These are phyloP conservation scores for Cisticola juncidis DNA, from an alignment of 2,113 vertebrate species.

Conservation along the genomic window DNA sequence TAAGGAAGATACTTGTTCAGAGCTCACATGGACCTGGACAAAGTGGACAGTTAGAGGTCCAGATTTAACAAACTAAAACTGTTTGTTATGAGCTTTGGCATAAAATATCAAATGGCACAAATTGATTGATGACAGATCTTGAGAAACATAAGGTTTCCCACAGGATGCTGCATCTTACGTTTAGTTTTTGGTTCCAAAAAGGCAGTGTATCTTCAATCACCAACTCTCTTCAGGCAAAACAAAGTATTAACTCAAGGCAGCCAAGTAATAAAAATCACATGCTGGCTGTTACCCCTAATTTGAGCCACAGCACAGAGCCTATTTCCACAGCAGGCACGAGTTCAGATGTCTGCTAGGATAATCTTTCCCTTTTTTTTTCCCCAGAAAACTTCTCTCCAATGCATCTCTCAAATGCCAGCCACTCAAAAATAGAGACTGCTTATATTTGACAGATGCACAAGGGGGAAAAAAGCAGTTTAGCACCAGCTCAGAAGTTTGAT, in stretches of 20 bases:
- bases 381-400: neutral
- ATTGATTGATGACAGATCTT: neutral
- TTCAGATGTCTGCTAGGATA: neutral
- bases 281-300: neutral
- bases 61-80: neutral
- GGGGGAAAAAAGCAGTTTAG: neutral
- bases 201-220: neutral
- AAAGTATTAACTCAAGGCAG: neutral
- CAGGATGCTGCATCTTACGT: neutral
- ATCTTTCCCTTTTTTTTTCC: neutral
- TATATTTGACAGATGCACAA: neutral
- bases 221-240: neutral
- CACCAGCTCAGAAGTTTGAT: neutral
- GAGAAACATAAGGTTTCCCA: neutral
- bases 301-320: neutral
- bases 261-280: neutral
- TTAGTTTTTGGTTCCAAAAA: neutral
- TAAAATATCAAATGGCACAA: neutral
- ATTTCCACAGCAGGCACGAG: neutral
- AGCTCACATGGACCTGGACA: neutral
- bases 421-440: neutral
- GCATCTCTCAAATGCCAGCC: rapidly evolving
- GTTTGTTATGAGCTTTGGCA: neutral
- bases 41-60: neutral
- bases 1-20: neutral